These are phyloP conservation scores for Psephotus haematonotus DNA, from an alignment of 2,113 vertebrate species.

Conservation along the genomic window DNA sequence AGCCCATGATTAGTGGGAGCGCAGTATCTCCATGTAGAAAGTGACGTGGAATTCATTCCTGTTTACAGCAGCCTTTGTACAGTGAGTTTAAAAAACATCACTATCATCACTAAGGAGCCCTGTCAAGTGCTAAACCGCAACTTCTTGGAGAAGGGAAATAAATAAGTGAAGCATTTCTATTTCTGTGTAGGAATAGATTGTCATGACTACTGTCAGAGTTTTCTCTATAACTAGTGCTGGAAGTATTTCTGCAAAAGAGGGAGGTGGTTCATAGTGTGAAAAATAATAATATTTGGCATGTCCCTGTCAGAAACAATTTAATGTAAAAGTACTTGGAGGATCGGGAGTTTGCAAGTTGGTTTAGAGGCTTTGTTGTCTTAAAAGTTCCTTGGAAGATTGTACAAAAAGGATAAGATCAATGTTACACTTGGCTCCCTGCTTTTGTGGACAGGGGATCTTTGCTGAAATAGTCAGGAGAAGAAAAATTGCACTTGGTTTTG, in stretches of 20 bases:
- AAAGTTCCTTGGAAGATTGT: slow-evolving; percentile 23
- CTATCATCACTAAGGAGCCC: background rate
- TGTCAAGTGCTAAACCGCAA: background rate
- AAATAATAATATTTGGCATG: slow-evolving; percentile 67
- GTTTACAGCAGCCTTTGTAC: background rate
- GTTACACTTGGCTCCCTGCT: slow-evolving; percentile 31
- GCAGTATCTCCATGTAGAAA: background rate
- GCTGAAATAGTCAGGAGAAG: slow-evolving; percentile 18
- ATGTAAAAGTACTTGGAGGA: background rate
- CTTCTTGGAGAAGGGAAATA: slow-evolving; percentile 1
- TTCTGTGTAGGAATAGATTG: slow-evolving; percentile 27
- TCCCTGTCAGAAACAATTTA: slow-evolving; percentile 53
- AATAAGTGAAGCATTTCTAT: slow-evolving; percentile 35
- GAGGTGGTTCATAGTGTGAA: slow-evolving; percentile 20
- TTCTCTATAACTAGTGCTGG: slow-evolving; percentile 21
- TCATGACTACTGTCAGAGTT: slow-evolving; percentile 46
- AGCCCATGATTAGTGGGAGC: background rate
- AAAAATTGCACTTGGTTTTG: slow-evolving; percentile 23
- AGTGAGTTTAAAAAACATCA: background rate
- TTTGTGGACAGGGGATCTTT: background rate
- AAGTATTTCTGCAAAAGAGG: slow-evolving; percentile 14
- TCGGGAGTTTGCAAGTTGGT: background rate
- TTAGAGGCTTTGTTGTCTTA: slow-evolving; percentile 11
- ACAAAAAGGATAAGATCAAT: background rate
- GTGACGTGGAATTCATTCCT: background rate